Evolutionary conservation across 2,888 invertebrate species (phyloP), one percentile per base, ranked within the genome.

Genomic region (Cartodere bifasciata): DNA sequence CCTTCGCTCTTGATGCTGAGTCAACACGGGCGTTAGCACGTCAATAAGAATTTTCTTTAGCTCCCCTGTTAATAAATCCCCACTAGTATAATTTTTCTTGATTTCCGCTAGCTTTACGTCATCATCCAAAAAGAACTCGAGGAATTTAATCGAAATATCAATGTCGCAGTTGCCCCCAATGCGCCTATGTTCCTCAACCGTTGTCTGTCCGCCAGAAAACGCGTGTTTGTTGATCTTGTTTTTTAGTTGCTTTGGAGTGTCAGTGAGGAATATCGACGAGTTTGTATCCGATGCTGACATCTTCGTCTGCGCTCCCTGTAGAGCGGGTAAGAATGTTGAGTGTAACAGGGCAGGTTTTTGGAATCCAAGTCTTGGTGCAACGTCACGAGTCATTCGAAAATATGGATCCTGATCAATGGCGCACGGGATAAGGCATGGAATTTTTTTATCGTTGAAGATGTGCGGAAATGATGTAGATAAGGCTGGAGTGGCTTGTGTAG

Each of bases 351-450:
- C 94, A 74, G 31, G 98, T 91, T 60, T 99, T 90, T 10, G 77
- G 75, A 59, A 75, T 69, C 46, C 88, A 9, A 99, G 63, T 7
- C 82, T 72, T 0, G 95, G 91, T 0, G 95, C 91, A n/a, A 95
- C 94, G 63, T 99, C 98, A 31, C 98, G 72, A 0, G 92, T 84
- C 95, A 99, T 94, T 16, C 98, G 74, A 63, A 99, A 99, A 62
- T 97, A 99, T 0, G 98, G 98, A 65, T 99, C 98, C 70, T 98
- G 98, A 67, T 99, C 98, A 43, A 98, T 98, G 5, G 94, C 98
- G 63, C 98, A 98, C 0, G 98, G 98, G 40, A 98, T 92, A 3
- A 92, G 67, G 50, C 83, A 83, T 3, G 75, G 78, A 26, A 91
- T 72, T 48, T 80, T 78, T 50, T 75, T 74, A 29, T 72, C 66